Evolutionary conservation across 2,888 invertebrate species (phyloP).

Genomic region (Leptinotarsa juncta): DNA sequence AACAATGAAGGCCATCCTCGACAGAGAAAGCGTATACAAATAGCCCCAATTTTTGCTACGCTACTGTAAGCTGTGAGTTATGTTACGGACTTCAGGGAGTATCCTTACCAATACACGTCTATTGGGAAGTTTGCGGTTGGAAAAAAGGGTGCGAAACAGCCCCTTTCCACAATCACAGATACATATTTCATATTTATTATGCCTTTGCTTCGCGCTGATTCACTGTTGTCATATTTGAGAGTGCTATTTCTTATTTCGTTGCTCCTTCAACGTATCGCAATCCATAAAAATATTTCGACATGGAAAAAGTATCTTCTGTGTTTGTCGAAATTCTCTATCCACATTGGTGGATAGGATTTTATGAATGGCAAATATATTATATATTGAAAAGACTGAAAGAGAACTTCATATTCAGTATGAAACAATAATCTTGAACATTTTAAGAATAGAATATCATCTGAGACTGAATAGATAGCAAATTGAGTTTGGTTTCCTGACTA

Average conservation of each 20-base stretch:
- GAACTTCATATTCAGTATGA: no score
- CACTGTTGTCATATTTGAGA: constrained; percentile 60
- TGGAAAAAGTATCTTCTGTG: constrained; percentile 28
- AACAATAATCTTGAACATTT: no score
- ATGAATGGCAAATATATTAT: not conserved
- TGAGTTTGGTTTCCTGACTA: no score
- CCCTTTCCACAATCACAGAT: constrained; percentile 59
- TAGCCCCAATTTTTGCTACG: not conserved
- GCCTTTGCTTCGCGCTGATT: constrained; percentile 59
- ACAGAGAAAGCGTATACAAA: no score
- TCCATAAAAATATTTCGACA: constrained; percentile 50
- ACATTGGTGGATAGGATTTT: not conserved
- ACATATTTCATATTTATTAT: constrained; percentile 63
- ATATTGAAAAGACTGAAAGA: no score
- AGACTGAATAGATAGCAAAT: no score
- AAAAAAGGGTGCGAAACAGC: constrained; percentile 41
- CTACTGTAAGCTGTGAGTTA: constrained; percentile 17
- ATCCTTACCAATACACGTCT: constrained; percentile 49
- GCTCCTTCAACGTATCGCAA: constrained; percentile 33
- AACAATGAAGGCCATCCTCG: no score
- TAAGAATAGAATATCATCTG: no score
- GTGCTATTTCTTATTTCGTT: constrained; percentile 59
- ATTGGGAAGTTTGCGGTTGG: constrained; percentile 48
- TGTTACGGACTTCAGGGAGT: constrained; percentile 23
- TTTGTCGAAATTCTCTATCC: not conserved